Evolutionary conservation across 2,888 invertebrate genomes (phyloP), one percentile per base, ranked within the genome.

Genomic region (Leptinotarsa haldemani): DNA sequence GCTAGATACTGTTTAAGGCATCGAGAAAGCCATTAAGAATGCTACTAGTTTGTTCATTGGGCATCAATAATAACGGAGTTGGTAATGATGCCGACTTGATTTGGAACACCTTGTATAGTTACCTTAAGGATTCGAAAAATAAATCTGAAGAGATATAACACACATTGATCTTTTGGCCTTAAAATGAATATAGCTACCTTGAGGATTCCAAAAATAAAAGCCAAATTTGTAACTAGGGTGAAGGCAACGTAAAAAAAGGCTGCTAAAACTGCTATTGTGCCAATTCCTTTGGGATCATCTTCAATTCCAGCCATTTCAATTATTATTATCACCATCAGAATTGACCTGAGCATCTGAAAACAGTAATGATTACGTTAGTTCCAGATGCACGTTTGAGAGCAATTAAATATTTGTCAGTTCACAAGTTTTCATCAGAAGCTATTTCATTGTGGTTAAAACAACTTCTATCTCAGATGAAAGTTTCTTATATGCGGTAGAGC

Each of bases 281-380:
- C 68, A 3, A 68, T 20, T 13, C 53, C 47, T 16, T 46, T 68
- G 4, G 68, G 68, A 20, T 58, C 47, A 16, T 47, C 46, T 20
- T 53, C 40, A 15, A 68, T 40, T 18, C 13, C 46, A 18, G 15
- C 56, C 7, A 68, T 20, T 68, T 56, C n/a, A 18, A 58, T 61
- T n/a, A 61, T 30, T 40, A 30, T 20, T 18, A 61, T n/a, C 30
- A 61, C n/a, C 3, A 61, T 30, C 16, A 61, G n/a, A 61, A 61
- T 61, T 5, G 30, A 61, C 30, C 61, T 30, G 3, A 61, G 30
- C 61, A 40, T 40, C 61, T 61, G 61, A 61, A 61, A 61, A 61
- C 30, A n/a, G n/a, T 30, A 61, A 9, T 40, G 40, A 40, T 40
- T 7, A 9, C 9, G 9, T 40, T 40, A 40, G 30, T 40, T 40